Base-by-base conservation (phyloP, 2,113 vertebrate genomes). In the Planiliza haematocheilus region DNA sequence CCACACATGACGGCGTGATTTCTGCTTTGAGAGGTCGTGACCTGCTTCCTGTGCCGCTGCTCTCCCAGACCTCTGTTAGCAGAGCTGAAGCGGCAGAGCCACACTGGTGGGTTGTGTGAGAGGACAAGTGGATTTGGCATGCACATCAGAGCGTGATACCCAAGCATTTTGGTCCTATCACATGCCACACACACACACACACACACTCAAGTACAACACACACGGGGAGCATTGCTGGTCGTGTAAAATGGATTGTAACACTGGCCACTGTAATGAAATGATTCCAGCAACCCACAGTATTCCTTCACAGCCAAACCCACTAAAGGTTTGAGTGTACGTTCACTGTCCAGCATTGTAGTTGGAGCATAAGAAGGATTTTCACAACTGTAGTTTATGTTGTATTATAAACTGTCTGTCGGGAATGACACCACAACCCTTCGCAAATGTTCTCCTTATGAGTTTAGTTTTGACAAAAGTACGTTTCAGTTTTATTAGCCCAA, bases 61-160 rank as follows among this genome's bases (percentile, higher is more conserved):
- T 77, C 73, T 84, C 61, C 43, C 61, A 74, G 81, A 82, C 83
- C 81, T 80, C 68, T 42, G 63, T 74, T 86, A 76, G 78, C 80
- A 53, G 68, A 74, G 85, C 84, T 77, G 77, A 81, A 65, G 48
- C 70, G 17, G 68, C 84, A 60, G 55, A 86, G 82, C 71, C 85
- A 82, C 85, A 79, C 85, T 85, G 81, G 75, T 81, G 70, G 88
- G 67, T 77, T 90, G 84, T 91, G 90, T 87, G 86, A 91, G 88
- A 85, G 81, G 87, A 91, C 90, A 89, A 91, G 88, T 85, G 87
- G 91, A 91, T 92, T 91, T 90, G 86, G 65, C 88, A 90, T 90
- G 88, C 90, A 91, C 87, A 90, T 91, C 89, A 90, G 91, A 92
- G 89, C 89, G 82, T 91, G 90, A 91, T 91, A 89, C 73, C 81